phyloP scores from a whole-genome alignment of 2,888 invertebrate species.

The Sinohyriopsis cumingii region DNA sequence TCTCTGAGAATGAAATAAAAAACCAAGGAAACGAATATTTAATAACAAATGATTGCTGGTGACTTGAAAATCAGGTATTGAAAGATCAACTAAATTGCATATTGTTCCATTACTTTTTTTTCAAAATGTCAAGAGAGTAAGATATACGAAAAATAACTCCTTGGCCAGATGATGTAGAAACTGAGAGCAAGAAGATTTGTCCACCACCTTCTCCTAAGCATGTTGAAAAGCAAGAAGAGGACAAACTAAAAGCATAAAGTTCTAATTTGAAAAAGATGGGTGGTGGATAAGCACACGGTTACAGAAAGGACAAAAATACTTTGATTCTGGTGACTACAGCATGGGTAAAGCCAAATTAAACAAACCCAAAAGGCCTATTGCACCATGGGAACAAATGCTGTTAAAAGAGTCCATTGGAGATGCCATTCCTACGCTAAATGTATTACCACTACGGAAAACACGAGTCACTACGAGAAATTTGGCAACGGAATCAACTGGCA shows the following conservation, averaged over 20 bases:
- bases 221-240: constrained; percentile 82
- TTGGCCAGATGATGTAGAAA: too few species aligned
- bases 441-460: constrained; percentile 80
- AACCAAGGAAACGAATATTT: too few species aligned
- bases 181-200: constrained; percentile 73
- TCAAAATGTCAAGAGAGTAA: too few species aligned
- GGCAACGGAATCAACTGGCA: constrained; percentile 2
- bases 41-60: too few species aligned
- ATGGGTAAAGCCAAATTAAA: constrained; percentile 89
- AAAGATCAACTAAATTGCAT: too few species aligned
- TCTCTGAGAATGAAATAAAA: too few species aligned
- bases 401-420: constrained; percentile 78
- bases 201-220: constrained; percentile 65
- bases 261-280: constrained; percentile 78
- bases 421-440: constrained; percentile 96
- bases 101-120: too few species aligned
- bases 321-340: constrained; percentile 99
- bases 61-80: too few species aligned
- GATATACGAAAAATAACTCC: too few species aligned
- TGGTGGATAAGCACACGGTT: constrained; percentile 88
- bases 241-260: constrained; percentile 93
- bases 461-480: constrained; percentile 54
- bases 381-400: constrained; percentile 53
- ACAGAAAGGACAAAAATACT: constrained; percentile 97
- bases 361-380: constrained; percentile 48